Conservation (phyloP, 30 jellyfish, hydroid and myxozoan species). For the Nemopilema nomurai region DNA sequence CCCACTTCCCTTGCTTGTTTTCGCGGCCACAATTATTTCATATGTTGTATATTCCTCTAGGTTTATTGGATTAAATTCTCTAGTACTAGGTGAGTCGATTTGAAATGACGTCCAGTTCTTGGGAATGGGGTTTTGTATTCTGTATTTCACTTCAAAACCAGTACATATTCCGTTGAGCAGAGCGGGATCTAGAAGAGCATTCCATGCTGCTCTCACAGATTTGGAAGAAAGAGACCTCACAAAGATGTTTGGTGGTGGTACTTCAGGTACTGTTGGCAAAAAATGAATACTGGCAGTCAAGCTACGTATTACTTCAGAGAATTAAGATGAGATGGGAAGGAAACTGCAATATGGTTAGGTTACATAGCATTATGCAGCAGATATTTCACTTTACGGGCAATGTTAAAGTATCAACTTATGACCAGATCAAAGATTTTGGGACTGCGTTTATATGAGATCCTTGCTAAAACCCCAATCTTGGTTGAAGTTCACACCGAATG, state of each 20-base stretch:
- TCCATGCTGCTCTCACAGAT: not conserved
- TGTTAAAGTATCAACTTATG: too few relatives aligned
- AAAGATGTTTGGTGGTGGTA: not conserved
- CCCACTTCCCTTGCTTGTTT: slow-evolving; percentile 20
- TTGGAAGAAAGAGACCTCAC: not conserved
- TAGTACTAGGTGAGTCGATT: not conserved
- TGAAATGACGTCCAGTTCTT: not conserved
- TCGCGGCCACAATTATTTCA: slow-evolving; percentile 9
- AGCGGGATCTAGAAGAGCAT: not conserved
- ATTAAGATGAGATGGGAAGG: too few relatives aligned
- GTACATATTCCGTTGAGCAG: slow-evolving; percentile 4
- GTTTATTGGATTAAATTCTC: not conserved
- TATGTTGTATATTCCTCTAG: slow-evolving; percentile 6
- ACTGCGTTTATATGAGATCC: too few relatives aligned
- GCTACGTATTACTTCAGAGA: too few relatives aligned
- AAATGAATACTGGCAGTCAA: too few relatives aligned
- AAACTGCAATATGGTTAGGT: too few relatives aligned
- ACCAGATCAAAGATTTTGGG: too few relatives aligned
- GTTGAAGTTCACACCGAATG: too few relatives aligned
- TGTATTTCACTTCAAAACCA: slow-evolving; percentile 3
- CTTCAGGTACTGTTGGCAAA: not conserved
- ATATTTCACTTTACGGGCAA: too few relatives aligned
- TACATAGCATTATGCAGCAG: too few relatives aligned
- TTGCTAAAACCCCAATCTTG: too few relatives aligned
- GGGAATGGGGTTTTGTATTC: not conserved